Percentiles rank a stretch among this genome's conserved stretches.
Conservation (phyloP, 64 coral and sea anemone genomes). For the Porites lutea region DNA sequence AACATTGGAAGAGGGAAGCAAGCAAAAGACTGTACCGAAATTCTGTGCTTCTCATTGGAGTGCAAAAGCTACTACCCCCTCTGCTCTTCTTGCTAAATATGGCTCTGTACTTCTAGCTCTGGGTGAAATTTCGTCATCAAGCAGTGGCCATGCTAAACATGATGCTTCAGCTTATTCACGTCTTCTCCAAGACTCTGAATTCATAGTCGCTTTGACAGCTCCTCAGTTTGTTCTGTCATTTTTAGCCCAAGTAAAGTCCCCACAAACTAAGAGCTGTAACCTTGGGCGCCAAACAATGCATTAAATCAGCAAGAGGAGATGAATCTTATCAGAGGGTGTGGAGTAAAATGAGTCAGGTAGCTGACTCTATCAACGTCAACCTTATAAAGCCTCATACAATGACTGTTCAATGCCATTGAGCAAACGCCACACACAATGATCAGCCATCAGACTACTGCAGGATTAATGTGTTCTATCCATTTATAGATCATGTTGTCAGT, state of each 20-base stretch:
- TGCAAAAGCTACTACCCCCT: conserved; percentile 51
- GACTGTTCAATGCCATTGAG: conserved; percentile 57
- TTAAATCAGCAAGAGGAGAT: background rate
- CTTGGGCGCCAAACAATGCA: background rate
- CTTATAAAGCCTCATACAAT: conserved; percentile 62
- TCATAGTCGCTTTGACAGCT: background rate
- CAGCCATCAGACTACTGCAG: conserved; percentile 62
- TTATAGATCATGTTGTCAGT: conserved; percentile 60
- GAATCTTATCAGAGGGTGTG: background rate
- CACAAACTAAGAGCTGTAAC: conserved; percentile 1
- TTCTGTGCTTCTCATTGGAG: conserved; percentile 56
- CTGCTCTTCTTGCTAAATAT: conserved; percentile 57
- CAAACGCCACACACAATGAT: conserved; percentile 39
- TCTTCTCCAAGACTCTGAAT: conserved; percentile 22
- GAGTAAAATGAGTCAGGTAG: background rate
- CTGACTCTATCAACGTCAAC: conserved; percentile 34
- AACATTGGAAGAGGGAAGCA: conserved; percentile 45
- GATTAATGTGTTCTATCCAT: conserved; percentile 52
- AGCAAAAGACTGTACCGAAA: conserved; percentile 38
- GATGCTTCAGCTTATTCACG: conserved; percentile 20
- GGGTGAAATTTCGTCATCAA: conserved; percentile 5
- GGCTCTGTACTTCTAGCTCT: conserved; percentile 59
- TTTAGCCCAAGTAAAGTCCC: conserved; percentile 5
- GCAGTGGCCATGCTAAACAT: conserved; percentile 12
- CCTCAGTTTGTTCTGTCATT: conserved; percentile 17